Evolutionary conservation across 2,888 invertebrate species (phyloP).

Genomic region (Sturmia bella): DNA sequence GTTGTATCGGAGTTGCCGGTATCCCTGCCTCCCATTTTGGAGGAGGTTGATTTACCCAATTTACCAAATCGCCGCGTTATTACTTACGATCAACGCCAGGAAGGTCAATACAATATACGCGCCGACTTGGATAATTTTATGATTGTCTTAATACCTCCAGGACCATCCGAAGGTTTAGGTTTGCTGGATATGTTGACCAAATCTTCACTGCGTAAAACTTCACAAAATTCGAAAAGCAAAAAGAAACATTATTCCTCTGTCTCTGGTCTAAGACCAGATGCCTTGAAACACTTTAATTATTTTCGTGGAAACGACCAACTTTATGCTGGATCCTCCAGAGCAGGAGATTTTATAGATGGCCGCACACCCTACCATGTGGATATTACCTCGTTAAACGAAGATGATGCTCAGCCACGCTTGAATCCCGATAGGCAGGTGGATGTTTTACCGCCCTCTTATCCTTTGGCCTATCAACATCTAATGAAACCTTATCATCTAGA

Average conservation of each 20-base stretch:
- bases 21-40: slow-evolving; percentile 39
- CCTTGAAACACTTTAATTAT: slow-evolving; percentile 70
- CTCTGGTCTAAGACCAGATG: slow-evolving; percentile 23
- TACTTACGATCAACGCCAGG: slow-evolving; percentile 86
- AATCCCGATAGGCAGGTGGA: slow-evolving; percentile 79
- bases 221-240: slow-evolving; percentile 69
- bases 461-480: slow-evolving; percentile 76
- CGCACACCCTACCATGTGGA: slow-evolving; percentile 87
- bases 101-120: slow-evolving; percentile 88
- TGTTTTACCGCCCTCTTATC: slow-evolving; percentile 79
- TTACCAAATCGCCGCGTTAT: slow-evolving; percentile 74
- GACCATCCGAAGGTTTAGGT: slow-evolving; percentile 74
- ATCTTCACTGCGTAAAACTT: slow-evolving; percentile 74
- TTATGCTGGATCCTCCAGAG: slow-evolving; percentile 41
- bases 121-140: slow-evolving; percentile 89
- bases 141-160: slow-evolving; percentile 84
- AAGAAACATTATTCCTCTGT: slow-evolving; percentile 72
- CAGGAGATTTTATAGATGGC: slow-evolving; percentile 85
- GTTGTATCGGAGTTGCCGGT: slow-evolving; percentile 71
- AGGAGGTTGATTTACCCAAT: slow-evolving; percentile 64
- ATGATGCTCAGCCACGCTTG: slow-evolving; percentile 75
- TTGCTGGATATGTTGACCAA: slow-evolving; percentile 77
- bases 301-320: slow-evolving; percentile 57
- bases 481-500: slow-evolving; percentile 80
- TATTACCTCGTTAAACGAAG: slow-evolving; percentile 81